phyloP scores from a whole-genome alignment of 2,113 vertebrate species.

The Erpornis zantholeuca region DNA sequence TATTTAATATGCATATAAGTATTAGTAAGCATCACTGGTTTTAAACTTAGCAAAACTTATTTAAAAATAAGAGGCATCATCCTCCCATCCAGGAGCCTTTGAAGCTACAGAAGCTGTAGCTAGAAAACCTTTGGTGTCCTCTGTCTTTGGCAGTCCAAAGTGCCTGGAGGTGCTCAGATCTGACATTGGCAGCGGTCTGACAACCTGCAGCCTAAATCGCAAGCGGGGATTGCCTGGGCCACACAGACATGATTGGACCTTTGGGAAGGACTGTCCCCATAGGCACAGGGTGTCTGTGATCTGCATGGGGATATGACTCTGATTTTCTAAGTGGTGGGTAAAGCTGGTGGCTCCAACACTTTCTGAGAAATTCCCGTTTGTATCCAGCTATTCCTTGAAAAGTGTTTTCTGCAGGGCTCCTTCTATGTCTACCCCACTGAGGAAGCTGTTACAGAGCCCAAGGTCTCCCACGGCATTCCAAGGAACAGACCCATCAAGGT shows the following conservation, averaged over 20 bases:
- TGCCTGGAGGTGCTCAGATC: neutral
- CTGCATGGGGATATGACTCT: neutral
- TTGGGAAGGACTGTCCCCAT: neutral
- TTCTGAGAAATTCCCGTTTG: neutral
- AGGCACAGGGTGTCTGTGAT: neutral
- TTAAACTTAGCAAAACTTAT: neutral
- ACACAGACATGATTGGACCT: neutral
- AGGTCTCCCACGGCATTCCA: constrained; percentile 82
- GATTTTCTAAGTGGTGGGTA: neutral
- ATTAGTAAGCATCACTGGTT: neutral
- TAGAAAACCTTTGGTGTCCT: neutral
- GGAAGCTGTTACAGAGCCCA: constrained; percentile 71
- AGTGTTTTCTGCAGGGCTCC: constrained; percentile 77
- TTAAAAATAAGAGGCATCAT: neutral
- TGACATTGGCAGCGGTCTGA: neutral
- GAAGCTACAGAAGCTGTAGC: neutral
- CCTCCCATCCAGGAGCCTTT: neutral
- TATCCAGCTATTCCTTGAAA: neutral
- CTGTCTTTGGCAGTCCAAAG: neutral
- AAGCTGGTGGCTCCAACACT: neutral
- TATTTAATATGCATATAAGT: neutral
- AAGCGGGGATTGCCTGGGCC: neutral
- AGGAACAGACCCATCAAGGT: constrained; percentile 88
- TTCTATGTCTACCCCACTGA: constrained; percentile 87
- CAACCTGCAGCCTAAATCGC: neutral